These are phyloP conservation scores for Falco berigora DNA, from an alignment of 2,797 vertebrate species.

Conservation along the genomic window DNA sequence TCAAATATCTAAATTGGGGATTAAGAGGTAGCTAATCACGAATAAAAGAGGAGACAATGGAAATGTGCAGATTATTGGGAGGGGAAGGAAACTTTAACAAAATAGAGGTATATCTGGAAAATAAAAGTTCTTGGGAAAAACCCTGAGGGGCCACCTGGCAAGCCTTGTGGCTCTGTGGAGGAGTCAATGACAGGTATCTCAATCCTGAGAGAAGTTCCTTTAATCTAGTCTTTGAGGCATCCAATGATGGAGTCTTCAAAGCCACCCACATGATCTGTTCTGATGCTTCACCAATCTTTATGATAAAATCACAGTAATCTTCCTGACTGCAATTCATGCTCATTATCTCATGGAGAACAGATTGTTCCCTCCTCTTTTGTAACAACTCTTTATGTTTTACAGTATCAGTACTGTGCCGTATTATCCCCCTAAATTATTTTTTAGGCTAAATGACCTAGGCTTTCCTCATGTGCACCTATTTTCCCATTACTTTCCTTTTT, in stretches of 20 bases:
- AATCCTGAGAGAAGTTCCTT: background rate
- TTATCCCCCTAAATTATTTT: background rate
- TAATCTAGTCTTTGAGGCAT: background rate
- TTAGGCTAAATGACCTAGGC: background rate
- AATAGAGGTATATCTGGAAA: background rate
- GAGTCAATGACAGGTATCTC: background rate
- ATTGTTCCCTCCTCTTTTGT: background rate
- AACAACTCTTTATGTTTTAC: background rate
- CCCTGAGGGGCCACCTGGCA: background rate
- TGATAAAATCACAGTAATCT: background rate
- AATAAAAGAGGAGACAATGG: background rate
- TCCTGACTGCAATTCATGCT: background rate
- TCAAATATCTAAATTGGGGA: background rate
- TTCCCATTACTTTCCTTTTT: background rate
- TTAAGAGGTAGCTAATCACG: background rate
- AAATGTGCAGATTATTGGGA: background rate
- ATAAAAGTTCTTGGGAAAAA: background rate
- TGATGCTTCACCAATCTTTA: background rate
- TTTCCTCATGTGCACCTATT: background rate
- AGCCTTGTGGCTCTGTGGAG: background rate
- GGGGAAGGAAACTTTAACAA: background rate
- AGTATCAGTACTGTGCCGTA: background rate
- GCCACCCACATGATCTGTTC: background rate
- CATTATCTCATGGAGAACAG: background rate
- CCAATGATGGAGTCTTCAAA: background rate